Evolutionary conservation across 2,888 invertebrate genomes (phyloP).

Genomic region (Scaptomyza cyrtandrae): DNA sequence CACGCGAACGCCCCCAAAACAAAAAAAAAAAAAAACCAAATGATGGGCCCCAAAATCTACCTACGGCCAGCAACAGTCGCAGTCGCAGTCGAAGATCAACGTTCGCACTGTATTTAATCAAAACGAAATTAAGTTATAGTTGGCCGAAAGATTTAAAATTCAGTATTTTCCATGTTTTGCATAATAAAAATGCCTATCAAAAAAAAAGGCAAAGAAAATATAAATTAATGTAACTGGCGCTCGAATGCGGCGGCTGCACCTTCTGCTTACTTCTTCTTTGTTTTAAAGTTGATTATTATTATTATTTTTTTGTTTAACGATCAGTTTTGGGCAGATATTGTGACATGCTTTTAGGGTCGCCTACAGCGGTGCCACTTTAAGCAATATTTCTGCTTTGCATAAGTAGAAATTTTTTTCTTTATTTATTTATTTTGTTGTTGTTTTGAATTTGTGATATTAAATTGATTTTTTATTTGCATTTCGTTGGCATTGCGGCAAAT

Average conservation of each 20-base stretch:
- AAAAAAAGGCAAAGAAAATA: constrained; percentile 39
- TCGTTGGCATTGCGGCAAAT: constrained; percentile 74
- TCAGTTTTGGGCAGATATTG: constrained; percentile 63
- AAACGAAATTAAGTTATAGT: constrained; percentile 64
- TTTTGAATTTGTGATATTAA: constrained; percentile 29
- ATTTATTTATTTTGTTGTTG: constrained; percentile 32
- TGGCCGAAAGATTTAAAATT: constrained; percentile 65
- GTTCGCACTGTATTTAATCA: constrained; percentile 58
- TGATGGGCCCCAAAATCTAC: constrained; percentile 14
- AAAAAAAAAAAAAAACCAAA: too few species aligned
- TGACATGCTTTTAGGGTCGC: constrained; percentile 76
- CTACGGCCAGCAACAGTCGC: constrained; percentile 21
- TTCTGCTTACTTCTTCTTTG: constrained; percentile 39
- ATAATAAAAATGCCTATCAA: constrained; percentile 77
- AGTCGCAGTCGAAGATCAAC: constrained; percentile 51
- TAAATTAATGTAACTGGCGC: constrained; percentile 74
- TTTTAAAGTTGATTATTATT: constrained; percentile 12
- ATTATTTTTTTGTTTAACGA: constrained; percentile 16
- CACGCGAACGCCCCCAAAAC: constrained; percentile 50
- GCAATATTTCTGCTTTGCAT: constrained; percentile 80
- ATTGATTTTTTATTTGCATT: constrained; percentile 71
- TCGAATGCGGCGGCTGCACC: constrained; percentile 66
- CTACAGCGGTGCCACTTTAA: constrained; percentile 64
- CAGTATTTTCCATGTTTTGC: constrained; percentile 80
- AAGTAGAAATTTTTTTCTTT: constrained; percentile 70